phyloP scores from a whole-genome alignment of 2,797 vertebrate genomes.

The Lateolabrax maculatus region DNA sequence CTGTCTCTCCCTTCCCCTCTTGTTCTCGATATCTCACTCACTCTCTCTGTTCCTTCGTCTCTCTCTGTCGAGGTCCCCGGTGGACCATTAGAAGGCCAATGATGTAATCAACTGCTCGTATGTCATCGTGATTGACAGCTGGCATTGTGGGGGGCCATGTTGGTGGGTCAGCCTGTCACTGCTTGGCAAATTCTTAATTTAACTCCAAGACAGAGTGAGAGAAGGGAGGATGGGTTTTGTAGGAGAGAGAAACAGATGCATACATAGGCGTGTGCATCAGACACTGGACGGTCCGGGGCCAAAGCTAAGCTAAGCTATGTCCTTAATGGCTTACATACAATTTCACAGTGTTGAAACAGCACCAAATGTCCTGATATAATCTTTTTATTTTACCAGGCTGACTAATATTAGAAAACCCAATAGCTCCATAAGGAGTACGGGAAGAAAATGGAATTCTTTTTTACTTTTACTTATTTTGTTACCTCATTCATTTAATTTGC shows the following conservation, averaged over 20 bases:
- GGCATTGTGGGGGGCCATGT: constrained; percentile 44
- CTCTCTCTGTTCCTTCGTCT: constrained; percentile 28
- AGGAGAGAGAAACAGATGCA: constrained; percentile 36
- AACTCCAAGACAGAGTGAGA: constrained; percentile 51
- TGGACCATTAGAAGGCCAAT: constrained; percentile 67
- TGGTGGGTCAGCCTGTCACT: constrained; percentile 44
- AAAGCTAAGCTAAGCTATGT: neutral
- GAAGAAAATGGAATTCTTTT: neutral
- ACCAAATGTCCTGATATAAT: neutral
- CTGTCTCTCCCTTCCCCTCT: constrained; percentile 35
- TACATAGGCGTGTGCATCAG: neutral
- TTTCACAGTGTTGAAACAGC: neutral
- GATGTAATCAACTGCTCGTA: constrained; percentile 78
- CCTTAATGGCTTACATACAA: neutral
- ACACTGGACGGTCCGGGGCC: neutral
- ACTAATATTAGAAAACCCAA: neutral
- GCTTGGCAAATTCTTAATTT: constrained; percentile 56
- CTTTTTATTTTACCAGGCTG: neutral
- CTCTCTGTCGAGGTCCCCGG: constrained; percentile 49
- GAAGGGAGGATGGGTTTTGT: constrained; percentile 2
- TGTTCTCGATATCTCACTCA: constrained; percentile 23
- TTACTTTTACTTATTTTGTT: too few species aligned
- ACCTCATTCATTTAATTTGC: neutral
- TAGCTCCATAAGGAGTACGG: neutral
- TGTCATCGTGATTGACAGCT: constrained; percentile 80